Evolutionary conservation across 2,113 vertebrate species (phyloP).

Genomic region (Neolamprologus variostigma): DNA sequence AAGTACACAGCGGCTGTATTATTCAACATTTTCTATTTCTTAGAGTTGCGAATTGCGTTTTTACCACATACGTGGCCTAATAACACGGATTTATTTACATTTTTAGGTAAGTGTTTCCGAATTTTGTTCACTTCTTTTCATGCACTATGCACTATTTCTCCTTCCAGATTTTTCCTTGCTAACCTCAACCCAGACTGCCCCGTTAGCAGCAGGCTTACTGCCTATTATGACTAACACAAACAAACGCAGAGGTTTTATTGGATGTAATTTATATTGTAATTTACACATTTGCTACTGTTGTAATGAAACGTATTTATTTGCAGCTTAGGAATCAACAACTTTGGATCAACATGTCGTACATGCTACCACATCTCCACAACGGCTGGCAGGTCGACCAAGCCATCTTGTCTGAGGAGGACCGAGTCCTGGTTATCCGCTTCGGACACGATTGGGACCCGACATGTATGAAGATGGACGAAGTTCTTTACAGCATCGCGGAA

Average conservation of each 20-base stretch:
- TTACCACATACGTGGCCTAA: accelerated
- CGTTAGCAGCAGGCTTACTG: not conserved
- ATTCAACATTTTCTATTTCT: not conserved
- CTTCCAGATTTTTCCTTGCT: not conserved
- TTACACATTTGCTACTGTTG: not conserved
- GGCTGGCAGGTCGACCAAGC: conserved; percentile 99
- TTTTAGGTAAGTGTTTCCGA: not conserved
- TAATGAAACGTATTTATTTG: not conserved
- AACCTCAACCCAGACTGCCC: not conserved
- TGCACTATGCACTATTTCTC: accelerated
- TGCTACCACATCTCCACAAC: conserved; percentile 96
- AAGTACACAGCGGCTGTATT: not conserved
- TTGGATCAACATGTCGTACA: conserved; percentile 85
- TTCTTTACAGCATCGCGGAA: conserved; percentile 94
- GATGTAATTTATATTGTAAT: not conserved
- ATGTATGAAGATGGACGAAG: conserved; percentile 99
- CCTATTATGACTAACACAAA: accelerated
- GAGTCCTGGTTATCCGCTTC: conserved; percentile 91
- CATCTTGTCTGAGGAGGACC: conserved; percentile 95
- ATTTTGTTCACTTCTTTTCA: accelerated
- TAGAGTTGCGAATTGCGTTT: not conserved
- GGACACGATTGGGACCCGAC: conserved; percentile 99
- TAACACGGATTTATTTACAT: not conserved
- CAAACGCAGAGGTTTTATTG: not conserved
- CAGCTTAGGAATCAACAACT: not conserved